Percentiles rank a stretch among this genome's conserved stretches.
Conservation (phyloP, 2,113 vertebrate species). For the Callopanchax toddi region DNA sequence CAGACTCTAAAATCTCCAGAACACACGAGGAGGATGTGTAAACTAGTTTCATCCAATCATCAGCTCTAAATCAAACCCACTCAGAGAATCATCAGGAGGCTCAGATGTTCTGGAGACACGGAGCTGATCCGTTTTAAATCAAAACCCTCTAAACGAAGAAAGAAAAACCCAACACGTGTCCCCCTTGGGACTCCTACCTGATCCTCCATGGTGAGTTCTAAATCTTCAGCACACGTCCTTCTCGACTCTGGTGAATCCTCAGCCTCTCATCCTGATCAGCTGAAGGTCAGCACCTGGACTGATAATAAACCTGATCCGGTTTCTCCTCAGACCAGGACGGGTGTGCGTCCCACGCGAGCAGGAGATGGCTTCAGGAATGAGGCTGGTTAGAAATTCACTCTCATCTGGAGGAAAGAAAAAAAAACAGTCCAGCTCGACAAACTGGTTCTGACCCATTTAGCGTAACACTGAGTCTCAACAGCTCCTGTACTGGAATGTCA, state of each 20-base stretch:
- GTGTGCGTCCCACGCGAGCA: conserved; percentile 20
- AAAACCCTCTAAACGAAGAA: no score
- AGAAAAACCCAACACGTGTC: no score
- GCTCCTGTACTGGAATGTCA: conserved; percentile 67
- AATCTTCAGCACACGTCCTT: conserved; percentile 1
- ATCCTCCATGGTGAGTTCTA: conserved; percentile 58
- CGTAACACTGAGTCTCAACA: conserved; percentile 33
- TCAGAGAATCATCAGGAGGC: no score
- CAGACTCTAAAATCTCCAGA: no score
- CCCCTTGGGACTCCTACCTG: conserved; percentile 53
- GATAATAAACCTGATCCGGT: neutral
- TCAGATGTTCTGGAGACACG: no score
- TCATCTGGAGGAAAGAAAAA: conserved; percentile 27
- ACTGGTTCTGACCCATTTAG: conserved; percentile 61
- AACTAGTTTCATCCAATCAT: no score
- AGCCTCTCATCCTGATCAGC: conserved; percentile 47
- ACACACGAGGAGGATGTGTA: no score
- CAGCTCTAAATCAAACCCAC: no score
- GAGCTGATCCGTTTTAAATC: no score
- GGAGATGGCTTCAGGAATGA: conserved; percentile 58
- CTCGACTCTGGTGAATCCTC: neutral
- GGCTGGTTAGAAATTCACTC: conserved; percentile 25
- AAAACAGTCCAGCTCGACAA: conserved; percentile 64
- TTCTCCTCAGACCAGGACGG: neutral
- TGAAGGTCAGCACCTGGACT: neutral